These are phyloP conservation scores for Sarcophaga caerulescens DNA, from an alignment of 2,888 invertebrate genomes.

Conservation along the genomic window DNA sequence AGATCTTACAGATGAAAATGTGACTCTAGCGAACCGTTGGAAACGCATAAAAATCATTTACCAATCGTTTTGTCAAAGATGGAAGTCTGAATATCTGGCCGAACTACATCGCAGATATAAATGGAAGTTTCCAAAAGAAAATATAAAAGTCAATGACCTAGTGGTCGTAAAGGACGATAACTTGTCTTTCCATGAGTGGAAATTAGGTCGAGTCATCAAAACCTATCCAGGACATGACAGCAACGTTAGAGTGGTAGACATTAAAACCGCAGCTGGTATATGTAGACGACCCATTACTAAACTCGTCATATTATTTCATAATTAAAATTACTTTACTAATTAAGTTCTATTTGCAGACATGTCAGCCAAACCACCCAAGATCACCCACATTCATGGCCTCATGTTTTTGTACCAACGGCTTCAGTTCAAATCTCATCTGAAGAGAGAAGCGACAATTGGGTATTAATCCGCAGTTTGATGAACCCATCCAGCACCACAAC, in stretches of 20 bases:
- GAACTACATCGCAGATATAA: neutral
- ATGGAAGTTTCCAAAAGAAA: neutral
- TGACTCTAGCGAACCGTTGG: neutral
- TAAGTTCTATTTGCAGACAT: neutral
- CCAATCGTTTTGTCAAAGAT: neutral
- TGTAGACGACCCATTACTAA: no score
- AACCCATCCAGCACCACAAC: neutral
- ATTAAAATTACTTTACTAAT: no score
- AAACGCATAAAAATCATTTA: neutral
- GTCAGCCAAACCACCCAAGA: neutral
- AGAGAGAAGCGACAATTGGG: no score
- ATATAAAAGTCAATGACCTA: neutral
- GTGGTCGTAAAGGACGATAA: conserved; percentile 2
- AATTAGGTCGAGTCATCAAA: neutral
- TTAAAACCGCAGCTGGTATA: neutral
- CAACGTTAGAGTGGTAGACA: neutral
- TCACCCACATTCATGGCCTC: neutral
- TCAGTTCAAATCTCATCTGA: no score
- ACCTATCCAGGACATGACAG: neutral
- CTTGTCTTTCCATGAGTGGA: neutral
- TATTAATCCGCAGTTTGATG: neutral
- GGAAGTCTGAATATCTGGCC: conserved; percentile 17
- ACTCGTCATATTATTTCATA: no score
- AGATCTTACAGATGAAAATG: neutral
- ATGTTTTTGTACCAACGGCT: no score